Evolutionary conservation across 2,888 invertebrate genomes (phyloP).

Genomic region (Augochlorella aurata): DNA sequence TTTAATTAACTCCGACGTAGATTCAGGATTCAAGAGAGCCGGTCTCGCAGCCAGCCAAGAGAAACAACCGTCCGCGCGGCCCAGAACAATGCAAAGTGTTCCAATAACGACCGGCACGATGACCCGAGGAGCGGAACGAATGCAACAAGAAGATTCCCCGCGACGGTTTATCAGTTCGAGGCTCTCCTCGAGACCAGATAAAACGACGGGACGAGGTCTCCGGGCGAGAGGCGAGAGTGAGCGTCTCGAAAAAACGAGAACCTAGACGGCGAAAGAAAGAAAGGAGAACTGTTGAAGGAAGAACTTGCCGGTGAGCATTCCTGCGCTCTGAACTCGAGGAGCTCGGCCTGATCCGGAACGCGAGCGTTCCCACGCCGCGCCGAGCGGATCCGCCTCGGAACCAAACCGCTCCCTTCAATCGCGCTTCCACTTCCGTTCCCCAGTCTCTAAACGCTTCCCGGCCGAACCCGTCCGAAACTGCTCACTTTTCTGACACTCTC

Average conservation of each 20-base stretch:
- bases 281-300: slow-evolving; percentile 44
- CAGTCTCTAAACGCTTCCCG: slow-evolving; percentile 36
- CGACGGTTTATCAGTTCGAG: slow-evolving; percentile 45
- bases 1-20: slow-evolving; percentile 26
- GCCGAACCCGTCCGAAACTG: no score
- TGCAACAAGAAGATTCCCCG: slow-evolving; percentile 7
- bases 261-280: slow-evolving; percentile 10
- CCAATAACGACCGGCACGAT: slow-evolving; percentile 17
- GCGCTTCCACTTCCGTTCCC: slow-evolving; percentile 59
- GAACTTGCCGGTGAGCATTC: slow-evolving; percentile 68
- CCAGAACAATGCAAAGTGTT: slow-evolving; percentile 11
- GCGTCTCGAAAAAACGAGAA: not conserved
- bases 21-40: not conserved
- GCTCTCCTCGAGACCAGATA: slow-evolving; percentile 24
- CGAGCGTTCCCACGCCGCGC: slow-evolving; percentile 63
- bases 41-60: not conserved
- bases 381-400: slow-evolving; percentile 35
- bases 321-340: slow-evolving; percentile 48
- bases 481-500: not conserved
- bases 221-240: not conserved
- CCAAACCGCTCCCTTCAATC: slow-evolving; percentile 35
- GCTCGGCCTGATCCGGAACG: slow-evolving; percentile 59
- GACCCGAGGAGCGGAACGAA: slow-evolving; percentile 11
- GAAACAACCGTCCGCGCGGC: not conserved
- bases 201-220: slow-evolving; percentile 17